A percentile compares a stretch with the other conserved stretches of the same genome.
phyloP scores from a whole-genome alignment of 2,797 vertebrate species.

The Falco novaeseelandiae region DNA sequence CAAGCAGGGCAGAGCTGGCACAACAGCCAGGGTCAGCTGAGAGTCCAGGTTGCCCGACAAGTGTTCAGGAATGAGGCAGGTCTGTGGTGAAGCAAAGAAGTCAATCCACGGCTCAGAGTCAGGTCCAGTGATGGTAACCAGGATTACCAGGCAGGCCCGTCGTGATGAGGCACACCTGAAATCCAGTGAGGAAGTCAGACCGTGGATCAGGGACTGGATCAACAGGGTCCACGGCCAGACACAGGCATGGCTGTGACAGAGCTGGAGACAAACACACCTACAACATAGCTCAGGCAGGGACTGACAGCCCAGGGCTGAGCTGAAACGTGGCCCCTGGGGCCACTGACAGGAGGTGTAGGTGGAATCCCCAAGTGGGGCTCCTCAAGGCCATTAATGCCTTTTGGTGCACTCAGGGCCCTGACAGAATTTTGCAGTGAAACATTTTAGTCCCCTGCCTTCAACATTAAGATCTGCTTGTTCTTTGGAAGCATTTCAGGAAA shows the following conservation, averaged over 20 bases:
- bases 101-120: neutral
- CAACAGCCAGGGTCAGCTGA: neutral
- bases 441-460: neutral
- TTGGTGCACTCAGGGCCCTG: neutral
- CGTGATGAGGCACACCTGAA: neutral
- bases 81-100: neutral
- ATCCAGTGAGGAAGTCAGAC: neutral
- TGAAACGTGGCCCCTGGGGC: neutral
- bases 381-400: neutral
- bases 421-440: neutral
- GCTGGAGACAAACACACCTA: too few species aligned
- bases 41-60: neutral
- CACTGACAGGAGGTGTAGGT: neutral
- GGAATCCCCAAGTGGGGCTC: too few species aligned
- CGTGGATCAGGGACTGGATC: neutral
- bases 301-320: neutral
- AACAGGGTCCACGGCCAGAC: neutral
- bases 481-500: neutral
- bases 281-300: too few species aligned
- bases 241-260: too few species aligned
- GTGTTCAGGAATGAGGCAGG: neutral
- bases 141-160: neutral
- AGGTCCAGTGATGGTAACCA: neutral
- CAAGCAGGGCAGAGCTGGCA: neutral
- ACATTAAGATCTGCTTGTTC: neutral